Percentiles rank a stretch among this genome's conserved stretches.
Evolutionary conservation across 2,888 invertebrate species (phyloP).

Genomic region (Tetropium fuscum): DNA sequence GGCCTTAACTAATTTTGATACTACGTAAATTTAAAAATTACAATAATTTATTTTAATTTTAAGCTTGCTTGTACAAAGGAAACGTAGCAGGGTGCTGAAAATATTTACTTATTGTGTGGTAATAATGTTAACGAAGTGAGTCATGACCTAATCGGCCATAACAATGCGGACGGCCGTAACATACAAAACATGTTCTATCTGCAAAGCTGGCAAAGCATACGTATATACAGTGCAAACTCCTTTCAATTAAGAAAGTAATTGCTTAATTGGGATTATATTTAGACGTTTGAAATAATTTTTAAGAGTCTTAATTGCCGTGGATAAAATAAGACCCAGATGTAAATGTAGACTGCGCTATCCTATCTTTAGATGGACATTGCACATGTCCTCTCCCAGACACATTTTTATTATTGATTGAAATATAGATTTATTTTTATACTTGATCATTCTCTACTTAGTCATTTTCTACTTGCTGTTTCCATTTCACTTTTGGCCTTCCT

Average conservation of each 20-base stretch:
- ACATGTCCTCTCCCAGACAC: too few species aligned
- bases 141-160: slow-evolving; percentile 26
- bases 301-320: slow-evolving; percentile 25
- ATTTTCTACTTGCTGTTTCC: too few species aligned
- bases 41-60: slow-evolving; percentile 23
- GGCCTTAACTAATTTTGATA: too few species aligned
- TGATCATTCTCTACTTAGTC: too few species aligned
- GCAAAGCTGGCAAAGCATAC: too few species aligned
- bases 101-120: slow-evolving; percentile 32
- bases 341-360: too few species aligned
- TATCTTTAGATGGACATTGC: too few species aligned
- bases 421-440: too few species aligned
- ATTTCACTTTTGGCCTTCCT: too few species aligned
- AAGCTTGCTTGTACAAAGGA: slow-evolving; percentile 22
- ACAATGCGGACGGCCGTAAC: slow-evolving; percentile 23
- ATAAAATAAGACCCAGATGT: slow-evolving; percentile 9
- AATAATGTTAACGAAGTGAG: slow-evolving; percentile 28
- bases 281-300: slow-evolving; percentile 22
- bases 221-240: slow-evolving; percentile 16
- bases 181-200: slow-evolving; percentile 5
- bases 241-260: slow-evolving; percentile 31
- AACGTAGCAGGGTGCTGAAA: slow-evolving; percentile 26
- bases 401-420: too few species aligned
- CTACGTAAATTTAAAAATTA: slow-evolving; percentile 22
- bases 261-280: slow-evolving; percentile 29